Evolutionary conservation across 2,888 invertebrate species (phyloP).

Genomic region (Agrochola lota): DNA sequence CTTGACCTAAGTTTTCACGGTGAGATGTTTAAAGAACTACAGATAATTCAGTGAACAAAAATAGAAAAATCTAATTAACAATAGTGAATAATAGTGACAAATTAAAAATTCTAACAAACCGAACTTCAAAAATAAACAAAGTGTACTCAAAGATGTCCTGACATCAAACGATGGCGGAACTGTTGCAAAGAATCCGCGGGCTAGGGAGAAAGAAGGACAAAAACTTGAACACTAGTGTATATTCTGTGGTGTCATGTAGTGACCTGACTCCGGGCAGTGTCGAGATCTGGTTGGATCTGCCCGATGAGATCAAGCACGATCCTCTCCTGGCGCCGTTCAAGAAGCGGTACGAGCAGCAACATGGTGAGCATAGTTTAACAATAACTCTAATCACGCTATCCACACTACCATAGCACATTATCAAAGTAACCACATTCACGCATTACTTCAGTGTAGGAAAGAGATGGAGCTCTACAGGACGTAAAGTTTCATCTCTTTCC

Average conservation of each 20-base stretch:
- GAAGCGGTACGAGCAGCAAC: slow-evolving; percentile 88
- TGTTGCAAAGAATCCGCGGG: slow-evolving; percentile 68
- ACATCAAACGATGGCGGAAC: slow-evolving; percentile 71
- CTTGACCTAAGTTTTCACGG: neutral
- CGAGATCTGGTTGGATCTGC: slow-evolving; percentile 92
- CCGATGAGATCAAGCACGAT: slow-evolving; percentile 92
- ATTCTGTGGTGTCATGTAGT: slow-evolving; percentile 88
- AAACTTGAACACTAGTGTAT: slow-evolving; percentile 75
- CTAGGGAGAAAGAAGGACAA: slow-evolving; percentile 57
- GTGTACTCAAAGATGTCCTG: slow-evolving; percentile 46
- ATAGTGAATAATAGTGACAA: neutral
- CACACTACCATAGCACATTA: neutral
- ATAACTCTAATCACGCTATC: neutral
- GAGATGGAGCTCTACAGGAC: neutral
- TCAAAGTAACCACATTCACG: neutral
- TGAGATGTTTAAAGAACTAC: neutral
- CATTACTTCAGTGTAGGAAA: neutral
- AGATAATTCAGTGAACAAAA: neutral
- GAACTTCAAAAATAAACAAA: neutral
- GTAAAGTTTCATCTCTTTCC: neutral
- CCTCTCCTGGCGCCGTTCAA: slow-evolving; percentile 92
- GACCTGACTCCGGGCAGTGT: slow-evolving; percentile 91
- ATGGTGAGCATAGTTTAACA: slow-evolving; percentile 77
- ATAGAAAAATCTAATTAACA: neutral
- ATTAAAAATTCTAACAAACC: neutral